Conservation (phyloP, 37 sponge, comb jelly and placozoan species). For the Geodia barretti region DNA sequence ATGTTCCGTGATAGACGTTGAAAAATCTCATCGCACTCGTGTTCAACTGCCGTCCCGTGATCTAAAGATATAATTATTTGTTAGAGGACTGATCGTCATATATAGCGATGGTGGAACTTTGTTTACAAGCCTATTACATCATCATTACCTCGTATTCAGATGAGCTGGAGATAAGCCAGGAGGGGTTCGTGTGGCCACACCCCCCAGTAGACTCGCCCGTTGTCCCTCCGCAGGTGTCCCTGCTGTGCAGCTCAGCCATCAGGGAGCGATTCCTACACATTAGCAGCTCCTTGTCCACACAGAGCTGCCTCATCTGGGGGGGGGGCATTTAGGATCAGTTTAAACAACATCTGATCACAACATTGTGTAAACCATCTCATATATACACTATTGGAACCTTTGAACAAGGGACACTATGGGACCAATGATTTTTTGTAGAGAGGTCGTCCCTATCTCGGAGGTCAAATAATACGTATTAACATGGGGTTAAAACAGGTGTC, state of each 20-base stretch:
- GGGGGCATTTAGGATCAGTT: no score
- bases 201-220: not conserved
- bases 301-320: constrained; percentile 5
- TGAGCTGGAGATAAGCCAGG: not conserved
- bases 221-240: not conserved
- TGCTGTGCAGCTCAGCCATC: constrained; percentile 17
- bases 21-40: constrained; percentile 12
- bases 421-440: no score
- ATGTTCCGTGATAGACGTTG: constrained; percentile 33
- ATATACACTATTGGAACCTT: no score
- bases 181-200: not conserved
- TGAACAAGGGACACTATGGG: no score
- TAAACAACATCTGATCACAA: no score
- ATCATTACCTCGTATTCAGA: constrained; percentile 32
- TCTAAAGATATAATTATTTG: not conserved
- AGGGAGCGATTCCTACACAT: constrained; percentile 18
- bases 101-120: not conserved
- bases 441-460: no score
- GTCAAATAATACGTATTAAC: no score
- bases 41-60: constrained; percentile 1
- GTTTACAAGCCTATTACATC: not conserved
- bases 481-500: no score
- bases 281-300: constrained; percentile 31
- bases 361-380: no score
- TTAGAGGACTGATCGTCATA: not conserved